These are phyloP conservation scores for Cyprinodon diabolis DNA, from an alignment of 2,797 vertebrate genomes.

Conservation along the genomic window DNA sequence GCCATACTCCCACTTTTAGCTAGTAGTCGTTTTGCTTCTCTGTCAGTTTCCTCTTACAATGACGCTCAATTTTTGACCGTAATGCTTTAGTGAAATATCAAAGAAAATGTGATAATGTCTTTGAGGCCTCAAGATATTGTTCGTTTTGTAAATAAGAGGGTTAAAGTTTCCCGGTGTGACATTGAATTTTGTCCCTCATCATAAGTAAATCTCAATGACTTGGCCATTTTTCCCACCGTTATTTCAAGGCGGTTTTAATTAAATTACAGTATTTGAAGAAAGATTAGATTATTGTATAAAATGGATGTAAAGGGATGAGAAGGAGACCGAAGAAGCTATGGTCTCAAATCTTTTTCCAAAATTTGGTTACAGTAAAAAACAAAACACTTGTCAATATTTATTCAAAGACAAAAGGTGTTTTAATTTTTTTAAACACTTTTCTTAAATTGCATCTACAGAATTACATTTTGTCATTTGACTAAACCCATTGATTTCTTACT, in stretches of 20 bases:
- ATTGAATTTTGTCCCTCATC: neutral
- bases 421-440: too few species aligned
- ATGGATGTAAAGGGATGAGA: neutral
- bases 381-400: too few species aligned
- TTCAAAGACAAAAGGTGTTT: too few species aligned
- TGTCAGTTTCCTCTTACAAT: neutral
- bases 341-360: too few species aligned
- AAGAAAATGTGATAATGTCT: neutral
- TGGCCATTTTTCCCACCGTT: neutral
- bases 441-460: too few species aligned
- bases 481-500: too few species aligned
- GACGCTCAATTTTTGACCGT: neutral
- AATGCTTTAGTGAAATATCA: neutral
- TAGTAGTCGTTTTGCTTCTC: neutral
- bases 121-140: neutral
- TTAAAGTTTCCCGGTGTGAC: neutral
- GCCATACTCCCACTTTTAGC: neutral
- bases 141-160: neutral
- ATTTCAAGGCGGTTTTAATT: too few species aligned
- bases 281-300: neutral
- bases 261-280: too few species aligned
- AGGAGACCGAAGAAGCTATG: neutral
- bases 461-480: too few species aligned
- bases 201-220: neutral
- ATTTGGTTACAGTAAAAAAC: too few species aligned